Evolutionary conservation across 2,888 invertebrate species (phyloP), one percentile per base, ranked within the genome.

Genomic region (Xestobium rufovillosum): DNA sequence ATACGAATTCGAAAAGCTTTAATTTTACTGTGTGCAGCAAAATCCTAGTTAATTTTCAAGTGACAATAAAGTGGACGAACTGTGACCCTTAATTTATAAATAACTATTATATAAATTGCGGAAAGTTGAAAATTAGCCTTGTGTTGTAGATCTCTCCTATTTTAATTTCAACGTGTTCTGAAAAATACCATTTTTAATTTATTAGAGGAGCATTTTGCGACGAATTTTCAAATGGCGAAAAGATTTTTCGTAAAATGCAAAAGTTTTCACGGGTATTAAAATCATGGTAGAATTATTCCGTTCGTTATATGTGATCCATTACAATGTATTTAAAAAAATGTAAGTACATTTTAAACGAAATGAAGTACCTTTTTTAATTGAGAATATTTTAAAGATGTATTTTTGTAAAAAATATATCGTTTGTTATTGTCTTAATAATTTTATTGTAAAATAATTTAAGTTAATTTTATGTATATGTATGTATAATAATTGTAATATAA

Each of bases 221-320:
- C 6, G 14, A 31, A 14, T 14, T 8, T 31, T 15, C 8, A 10
- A 31, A 6, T 28, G n/a, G 28, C 14, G 36, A 30, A 36, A 39
- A 44, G 39, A 49, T 48, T 53, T 48, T 19, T 19, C n/a, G 23
- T n/a, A 19, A 19, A 19, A 19, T 19, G 23, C 6, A 8, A 19
- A 8, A 8, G 23, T 19, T 48, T 49, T 61, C 52, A 65, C 65
- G 65, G 65, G 64, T 65, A 65, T 65, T 63, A 61, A 58, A 58
- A 56, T 52, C 59, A 60, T 53, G 55, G 50, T 59, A 56, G 51
- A 55, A 51, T 52, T 58, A 62, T 65, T 65, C 65, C 65, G 65
- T 65, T 65, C 64, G 55, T 55, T 50, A 49, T 54, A 56, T 65
- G 64, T 64, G 65, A 65, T 65, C 56, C 52, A 45, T 17, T 44